Conservation (phyloP, 2,113 vertebrate genomes). For the Dicentrarchus labrax region DNA sequence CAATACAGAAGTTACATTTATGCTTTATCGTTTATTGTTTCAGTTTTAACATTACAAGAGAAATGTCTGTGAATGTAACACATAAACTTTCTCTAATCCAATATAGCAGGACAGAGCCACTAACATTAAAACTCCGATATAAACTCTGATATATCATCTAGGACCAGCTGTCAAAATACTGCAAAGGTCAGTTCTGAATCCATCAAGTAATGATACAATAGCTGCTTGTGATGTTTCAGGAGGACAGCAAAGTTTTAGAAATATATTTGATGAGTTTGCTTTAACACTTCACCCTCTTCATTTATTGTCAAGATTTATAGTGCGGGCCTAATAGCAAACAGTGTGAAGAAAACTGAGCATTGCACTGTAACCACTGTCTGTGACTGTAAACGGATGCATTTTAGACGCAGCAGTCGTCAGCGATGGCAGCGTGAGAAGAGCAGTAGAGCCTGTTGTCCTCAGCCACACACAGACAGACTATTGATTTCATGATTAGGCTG, state of each 20-base stretch:
- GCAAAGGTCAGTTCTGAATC: neutral
- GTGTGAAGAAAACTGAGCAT: neutral
- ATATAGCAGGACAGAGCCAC: neutral
- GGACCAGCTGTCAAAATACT: neutral
- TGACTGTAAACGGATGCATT: constrained; percentile 18
- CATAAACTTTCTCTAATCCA: neutral
- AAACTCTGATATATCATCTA: neutral
- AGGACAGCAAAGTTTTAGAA: neutral
- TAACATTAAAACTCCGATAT: neutral
- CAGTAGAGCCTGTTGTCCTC: constrained; percentile 45
- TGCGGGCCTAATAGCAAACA: neutral
- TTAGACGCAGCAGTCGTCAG: constrained; percentile 28
- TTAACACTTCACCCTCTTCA: neutral
- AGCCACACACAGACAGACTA: constrained; percentile 62
- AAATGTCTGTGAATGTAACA: neutral
- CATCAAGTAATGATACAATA: too few relatives aligned
- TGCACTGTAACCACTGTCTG: neutral
- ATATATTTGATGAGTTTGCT: neutral
- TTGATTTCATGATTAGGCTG: constrained; percentile 76
- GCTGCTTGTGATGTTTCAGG: neutral
- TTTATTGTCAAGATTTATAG: neutral
- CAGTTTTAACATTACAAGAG: neutral
- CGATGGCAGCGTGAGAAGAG: constrained; percentile 54
- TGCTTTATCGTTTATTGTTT: neutral
- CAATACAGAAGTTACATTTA: neutral